Percentiles rank a stretch among this genome's conserved stretches.
These are phyloP conservation scores for Lordiphosa mommai DNA, from an alignment of 1,140 invertebrate genomes.

Conservation along the genomic window DNA sequence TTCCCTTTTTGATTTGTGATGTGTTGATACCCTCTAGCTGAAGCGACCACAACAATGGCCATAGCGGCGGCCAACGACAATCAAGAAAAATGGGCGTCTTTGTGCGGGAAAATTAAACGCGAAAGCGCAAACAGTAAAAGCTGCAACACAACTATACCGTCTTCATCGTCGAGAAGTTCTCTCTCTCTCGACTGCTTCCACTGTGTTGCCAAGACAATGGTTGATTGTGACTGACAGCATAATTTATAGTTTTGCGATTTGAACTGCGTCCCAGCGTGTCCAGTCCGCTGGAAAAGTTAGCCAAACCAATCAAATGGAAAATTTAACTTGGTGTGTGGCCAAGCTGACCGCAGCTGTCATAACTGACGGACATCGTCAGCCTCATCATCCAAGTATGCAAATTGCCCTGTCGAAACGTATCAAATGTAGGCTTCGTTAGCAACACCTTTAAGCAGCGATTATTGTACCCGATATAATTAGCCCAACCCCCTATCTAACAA, in stretches of 20 bases:
- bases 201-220: conserved; percentile 28
- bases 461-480: too few species aligned
- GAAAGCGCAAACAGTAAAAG: conserved; percentile 16
- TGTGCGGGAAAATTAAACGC: conserved; percentile 32
- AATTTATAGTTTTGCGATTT: conserved; percentile 59
- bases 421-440: conserved; percentile 50
- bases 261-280: conserved; percentile 29
- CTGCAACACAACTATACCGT: too few species aligned
- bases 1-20: background rate
- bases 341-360: conserved; percentile 46
- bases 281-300: conserved; percentile 29
- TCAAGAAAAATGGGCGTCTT: conserved; percentile 28
- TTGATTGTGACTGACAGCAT: conserved; percentile 59
- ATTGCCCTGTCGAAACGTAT: conserved; percentile 30
- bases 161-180: too few species aligned
- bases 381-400: conserved; percentile 35
- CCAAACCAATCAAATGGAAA: conserved; percentile 54
- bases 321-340: conserved; percentile 47
- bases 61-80: background rate
- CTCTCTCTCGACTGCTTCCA: background rate
- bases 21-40: conserved; percentile 4
- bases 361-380: conserved; percentile 31
- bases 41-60: background rate
- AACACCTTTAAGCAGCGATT: conserved; percentile 55
- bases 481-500: conserved; percentile 50